phyloP scores from a whole-genome alignment of 1,140 invertebrate genomes.

The Pogonognathellus flavescens region DNA sequence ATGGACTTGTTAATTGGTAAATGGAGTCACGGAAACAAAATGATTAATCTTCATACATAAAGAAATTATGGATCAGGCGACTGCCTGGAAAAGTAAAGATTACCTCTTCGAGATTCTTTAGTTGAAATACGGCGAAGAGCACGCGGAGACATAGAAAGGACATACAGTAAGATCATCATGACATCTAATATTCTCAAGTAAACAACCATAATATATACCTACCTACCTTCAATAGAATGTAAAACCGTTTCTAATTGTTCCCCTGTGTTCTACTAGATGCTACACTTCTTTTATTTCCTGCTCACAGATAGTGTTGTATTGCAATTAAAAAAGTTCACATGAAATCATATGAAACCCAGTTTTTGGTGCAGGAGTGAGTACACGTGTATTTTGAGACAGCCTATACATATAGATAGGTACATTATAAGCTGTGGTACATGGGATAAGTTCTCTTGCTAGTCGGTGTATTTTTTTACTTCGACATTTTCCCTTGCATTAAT shows the following conservation, averaged over 20 bases:
- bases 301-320: too few relatives aligned
- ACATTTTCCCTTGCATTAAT: neutral
- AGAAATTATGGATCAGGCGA: constrained; percentile 15
- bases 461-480: neutral
- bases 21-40: constrained; percentile 25
- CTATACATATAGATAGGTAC: too few relatives aligned
- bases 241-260: too few relatives aligned
- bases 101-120: constrained; percentile 68
- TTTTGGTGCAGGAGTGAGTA: too few relatives aligned
- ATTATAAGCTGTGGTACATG: too few relatives aligned
- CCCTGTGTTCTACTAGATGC: too few relatives aligned
- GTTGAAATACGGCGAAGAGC: constrained; percentile 57
- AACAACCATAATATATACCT: too few relatives aligned
- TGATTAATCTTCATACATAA: constrained; percentile 3
- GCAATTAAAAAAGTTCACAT: too few relatives aligned
- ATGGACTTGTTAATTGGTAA: constrained; percentile 1
- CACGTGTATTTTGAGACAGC: too few relatives aligned
- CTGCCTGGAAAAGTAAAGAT: constrained; percentile 51
- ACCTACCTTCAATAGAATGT: too few relatives aligned
- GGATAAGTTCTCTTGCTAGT: too few relatives aligned
- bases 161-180: constrained; percentile 56
- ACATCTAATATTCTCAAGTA: constrained; percentile 6
- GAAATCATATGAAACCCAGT: too few relatives aligned
- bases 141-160: constrained; percentile 65
- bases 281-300: neutral